Conservation (phyloP, 53 echinoderm and acorn worm species). For the Crossaster papposus region DNA sequence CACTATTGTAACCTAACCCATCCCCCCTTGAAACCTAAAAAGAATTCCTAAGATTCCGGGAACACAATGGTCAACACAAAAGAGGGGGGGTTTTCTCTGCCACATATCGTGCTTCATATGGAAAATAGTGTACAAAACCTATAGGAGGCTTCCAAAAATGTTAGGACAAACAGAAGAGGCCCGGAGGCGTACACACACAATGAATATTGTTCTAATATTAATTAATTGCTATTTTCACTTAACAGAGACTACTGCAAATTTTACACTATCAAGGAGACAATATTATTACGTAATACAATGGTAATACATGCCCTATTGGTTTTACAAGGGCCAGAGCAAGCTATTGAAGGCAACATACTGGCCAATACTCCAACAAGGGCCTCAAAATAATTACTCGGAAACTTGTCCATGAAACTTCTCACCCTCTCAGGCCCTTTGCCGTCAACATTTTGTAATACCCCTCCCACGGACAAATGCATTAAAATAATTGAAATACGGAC, state of each 20-base stretch:
- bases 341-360: not conserved
- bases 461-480: not conserved
- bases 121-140: too few species aligned
- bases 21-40: too few species aligned
- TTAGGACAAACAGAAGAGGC: too few species aligned
- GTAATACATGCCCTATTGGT: not conserved
- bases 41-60: too few species aligned
- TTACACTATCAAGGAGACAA: not conserved
- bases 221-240: not conserved
- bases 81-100: too few species aligned
- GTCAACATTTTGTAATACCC: not conserved
- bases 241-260: not conserved
- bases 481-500: not conserved
- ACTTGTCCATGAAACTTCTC: not conserved
- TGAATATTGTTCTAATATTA: not conserved
- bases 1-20: too few species aligned
- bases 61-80: too few species aligned
- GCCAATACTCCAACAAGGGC: not conserved
- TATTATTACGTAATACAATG: too few species aligned
- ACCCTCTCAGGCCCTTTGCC: not conserved
- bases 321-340: too few species aligned
- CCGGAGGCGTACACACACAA: too few species aligned
- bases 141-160: too few species aligned
- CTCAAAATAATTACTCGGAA: not conserved
- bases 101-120: too few species aligned